These are phyloP conservation scores for Rutpela maculata DNA, from an alignment of 2,888 invertebrate species.

Conservation along the genomic window DNA sequence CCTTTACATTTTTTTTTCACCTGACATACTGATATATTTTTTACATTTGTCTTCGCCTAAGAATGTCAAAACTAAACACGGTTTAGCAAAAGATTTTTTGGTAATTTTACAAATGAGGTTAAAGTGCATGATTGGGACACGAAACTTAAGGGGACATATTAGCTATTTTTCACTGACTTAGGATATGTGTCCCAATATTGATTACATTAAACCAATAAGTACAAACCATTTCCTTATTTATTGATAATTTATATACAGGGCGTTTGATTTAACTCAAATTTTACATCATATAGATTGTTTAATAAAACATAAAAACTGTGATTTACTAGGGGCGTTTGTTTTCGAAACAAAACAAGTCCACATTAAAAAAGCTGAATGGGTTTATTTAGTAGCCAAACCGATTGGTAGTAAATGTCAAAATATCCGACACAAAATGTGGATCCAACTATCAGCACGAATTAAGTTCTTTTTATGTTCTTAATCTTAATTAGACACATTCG, in stretches of 20 bases:
- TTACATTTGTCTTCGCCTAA: too few species aligned
- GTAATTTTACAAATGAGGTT: slow-evolving; percentile 10
- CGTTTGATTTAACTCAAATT: slow-evolving; percentile 11
- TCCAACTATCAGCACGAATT: too few species aligned
- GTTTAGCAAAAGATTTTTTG: neutral
- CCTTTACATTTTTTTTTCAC: too few species aligned
- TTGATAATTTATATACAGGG: slow-evolving; percentile 40
- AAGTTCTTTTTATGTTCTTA: too few species aligned
- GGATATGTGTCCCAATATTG: slow-evolving; percentile 46
- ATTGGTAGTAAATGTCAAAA: too few species aligned
- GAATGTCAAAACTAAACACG: too few species aligned
- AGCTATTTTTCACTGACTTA: slow-evolving; percentile 44
- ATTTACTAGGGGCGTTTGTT: neutral
- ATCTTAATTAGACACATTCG: too few species aligned
- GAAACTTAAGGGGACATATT: neutral
- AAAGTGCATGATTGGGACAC: slow-evolving; percentile 36
- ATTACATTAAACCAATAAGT: slow-evolving; percentile 51
- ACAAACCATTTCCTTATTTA: slow-evolving; percentile 55
- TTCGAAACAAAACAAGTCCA: neutral
- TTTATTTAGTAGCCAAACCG: too few species aligned
- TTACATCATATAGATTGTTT: neutral
- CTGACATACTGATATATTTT: too few species aligned
- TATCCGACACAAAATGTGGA: too few species aligned
- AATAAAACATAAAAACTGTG: neutral
- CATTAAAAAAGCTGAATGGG: too few species aligned